Evolutionary conservation across 2,113 vertebrate genomes (phyloP).

Genomic region (Clupea harengus): DNA sequence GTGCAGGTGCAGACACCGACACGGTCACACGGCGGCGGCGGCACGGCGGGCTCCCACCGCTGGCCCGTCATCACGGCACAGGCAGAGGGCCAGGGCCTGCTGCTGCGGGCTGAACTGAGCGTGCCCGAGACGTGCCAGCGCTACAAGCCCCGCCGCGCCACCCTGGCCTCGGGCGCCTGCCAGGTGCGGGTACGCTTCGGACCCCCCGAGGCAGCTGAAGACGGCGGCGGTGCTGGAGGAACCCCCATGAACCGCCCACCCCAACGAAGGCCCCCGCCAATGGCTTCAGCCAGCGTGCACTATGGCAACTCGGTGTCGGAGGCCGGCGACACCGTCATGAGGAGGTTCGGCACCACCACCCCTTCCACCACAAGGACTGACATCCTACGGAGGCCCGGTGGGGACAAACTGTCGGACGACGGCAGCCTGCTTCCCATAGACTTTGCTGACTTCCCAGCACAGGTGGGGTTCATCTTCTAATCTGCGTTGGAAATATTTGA

Average conservation of each 20-base stretch:
- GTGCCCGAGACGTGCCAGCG: slow-evolving; percentile 92
- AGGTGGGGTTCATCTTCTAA: slow-evolving; percentile 44
- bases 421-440: slow-evolving; percentile 77
- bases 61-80: slow-evolving; percentile 84
- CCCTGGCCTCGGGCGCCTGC: slow-evolving; percentile 82
- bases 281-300: slow-evolving; percentile 55
- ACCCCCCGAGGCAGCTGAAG: slow-evolving; percentile 49
- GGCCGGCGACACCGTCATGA: slow-evolving; percentile 73
- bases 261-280: neutral
- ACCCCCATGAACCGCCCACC: neutral
- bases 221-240: slow-evolving; percentile 44
- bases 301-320: slow-evolving; percentile 75
- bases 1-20: slow-evolving; percentile 74
- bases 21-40: slow-evolving; percentile 23
- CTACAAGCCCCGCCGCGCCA: slow-evolving; percentile 83
- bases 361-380: slow-evolving; percentile 77
- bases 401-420: slow-evolving; percentile 72
- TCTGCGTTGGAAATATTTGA: neutral
- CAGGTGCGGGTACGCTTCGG: slow-evolving; percentile 85
- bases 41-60: neutral
- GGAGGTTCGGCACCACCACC: slow-evolving; percentile 70
- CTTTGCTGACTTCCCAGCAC: slow-evolving; percentile 87
- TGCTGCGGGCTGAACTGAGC: slow-evolving; percentile 88
- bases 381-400: slow-evolving; percentile 68
- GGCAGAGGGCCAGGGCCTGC: slow-evolving; percentile 85